Evolutionary conservation across 2,797 vertebrate species (phyloP), one percentile per base, ranked within the genome.

Genomic region (Artibeus lituratus): DNA sequence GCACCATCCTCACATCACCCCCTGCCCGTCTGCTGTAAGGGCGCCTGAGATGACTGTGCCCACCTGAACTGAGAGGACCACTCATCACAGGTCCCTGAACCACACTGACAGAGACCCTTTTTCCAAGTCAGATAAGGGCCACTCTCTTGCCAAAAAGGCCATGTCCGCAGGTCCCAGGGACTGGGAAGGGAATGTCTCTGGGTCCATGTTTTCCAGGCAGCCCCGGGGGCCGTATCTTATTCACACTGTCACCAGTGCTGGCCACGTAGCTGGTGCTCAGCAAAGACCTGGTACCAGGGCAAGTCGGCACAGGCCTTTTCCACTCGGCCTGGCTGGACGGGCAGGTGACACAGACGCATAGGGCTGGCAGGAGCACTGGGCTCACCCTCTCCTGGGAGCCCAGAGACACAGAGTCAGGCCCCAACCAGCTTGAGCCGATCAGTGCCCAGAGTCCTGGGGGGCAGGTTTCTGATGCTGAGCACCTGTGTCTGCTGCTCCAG

Each of bases 401-500:
- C 65, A 12, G 88, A 67, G 49, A 70, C 49, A 47, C 11, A 32
- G 18, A 44, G 44, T 21, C 7, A 7, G 9, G 16, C 65, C 44
- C 19, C 0, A 19, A 35, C 29, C 8, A 9, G 24, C 29, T 24
- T 10, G 67, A 55, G 57, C 14, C 59, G 9, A 14, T 24, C 21
- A 12, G 69, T 44, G 8, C 42, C 72, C 42, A n/a, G 1, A 1
- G 10, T 3, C 22, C 86, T 9, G 1, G 53, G 37, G 7, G 18
- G 22, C 42, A 2, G 84, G 10, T 11, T 59, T 84, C 91, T 5
- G 39, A 2, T 4, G 29, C 37, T 6, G 0, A 55, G 29, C 7
- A 4, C 19, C 32, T 2, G 0, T 9, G 26, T 32, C 37, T 0
- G n/a, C 21, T 9, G 70, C 19, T 2, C 39, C 18, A 16, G 35